phyloP scores from a whole-genome alignment of 2,797 vertebrate species.

The Acipenser oxyrinchus region DNA sequence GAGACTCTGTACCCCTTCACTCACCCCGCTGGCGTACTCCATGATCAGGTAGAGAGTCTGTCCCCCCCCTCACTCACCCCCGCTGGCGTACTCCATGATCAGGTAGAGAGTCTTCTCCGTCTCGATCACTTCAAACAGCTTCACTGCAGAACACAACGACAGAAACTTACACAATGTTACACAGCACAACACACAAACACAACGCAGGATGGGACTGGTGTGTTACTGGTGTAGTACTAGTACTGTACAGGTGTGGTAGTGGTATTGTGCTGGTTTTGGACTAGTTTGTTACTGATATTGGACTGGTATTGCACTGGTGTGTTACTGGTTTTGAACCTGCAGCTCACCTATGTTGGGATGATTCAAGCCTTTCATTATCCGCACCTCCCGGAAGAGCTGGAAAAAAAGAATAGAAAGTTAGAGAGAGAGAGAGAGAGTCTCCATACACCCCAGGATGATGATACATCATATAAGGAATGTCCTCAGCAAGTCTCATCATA shows the following conservation, averaged over 20 bases:
- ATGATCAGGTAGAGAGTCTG: too few species aligned
- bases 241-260: too few species aligned
- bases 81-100: constrained; percentile 89
- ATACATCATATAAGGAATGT: not conserved
- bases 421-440: not conserved
- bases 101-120: constrained; percentile 87
- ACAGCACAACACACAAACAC: constrained; percentile 1
- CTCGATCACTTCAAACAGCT: constrained; percentile 88
- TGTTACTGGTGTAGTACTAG: too few species aligned
- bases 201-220: too few species aligned
- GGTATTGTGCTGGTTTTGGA: too few species aligned
- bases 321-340: too few species aligned
- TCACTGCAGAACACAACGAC: constrained; percentile 57
- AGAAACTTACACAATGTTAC: not conserved
- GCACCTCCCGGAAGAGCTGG: constrained; percentile 85
- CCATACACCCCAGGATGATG: not conserved
- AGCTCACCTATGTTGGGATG: constrained; percentile 87
- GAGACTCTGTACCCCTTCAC: too few species aligned
- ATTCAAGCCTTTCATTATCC: constrained; percentile 89
- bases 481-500: not conserved
- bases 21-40: too few species aligned
- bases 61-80: constrained; percentile 56
- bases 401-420: not conserved
- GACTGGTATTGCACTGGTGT: too few species aligned
- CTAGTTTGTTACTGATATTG: too few species aligned